Evolutionary conservation across 2,113 vertebrate species (phyloP).

Genomic region (Cochlearius cochlearius): DNA sequence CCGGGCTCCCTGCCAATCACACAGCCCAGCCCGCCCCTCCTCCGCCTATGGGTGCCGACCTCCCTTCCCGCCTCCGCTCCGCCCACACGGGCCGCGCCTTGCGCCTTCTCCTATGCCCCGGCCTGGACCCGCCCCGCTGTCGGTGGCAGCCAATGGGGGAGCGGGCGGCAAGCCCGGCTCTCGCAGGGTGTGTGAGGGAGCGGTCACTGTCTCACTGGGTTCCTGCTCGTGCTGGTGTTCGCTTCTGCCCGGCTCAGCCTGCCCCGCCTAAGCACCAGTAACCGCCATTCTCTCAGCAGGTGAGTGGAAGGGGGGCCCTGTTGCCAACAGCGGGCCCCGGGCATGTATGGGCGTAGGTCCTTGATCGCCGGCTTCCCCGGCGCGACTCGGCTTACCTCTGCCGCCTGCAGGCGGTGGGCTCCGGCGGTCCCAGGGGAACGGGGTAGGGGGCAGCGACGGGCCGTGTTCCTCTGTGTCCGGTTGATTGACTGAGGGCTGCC

Average conservation of each 20-base stretch:
- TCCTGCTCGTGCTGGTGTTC: rapidly evolving
- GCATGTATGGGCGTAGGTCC: too few relatives aligned
- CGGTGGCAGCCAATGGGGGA: background rate
- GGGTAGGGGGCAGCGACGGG: background rate
- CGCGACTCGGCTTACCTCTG: background rate
- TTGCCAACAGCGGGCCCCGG: too few relatives aligned
- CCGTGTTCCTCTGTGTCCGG: background rate
- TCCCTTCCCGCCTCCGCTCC: background rate
- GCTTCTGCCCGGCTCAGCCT: rapidly evolving
- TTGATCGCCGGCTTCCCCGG: background rate
- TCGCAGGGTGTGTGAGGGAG: background rate
- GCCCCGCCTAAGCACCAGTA: background rate
- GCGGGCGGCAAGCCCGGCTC: background rate
- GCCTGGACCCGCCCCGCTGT: background rate
- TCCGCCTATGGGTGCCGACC: background rate
- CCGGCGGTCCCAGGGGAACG: background rate
- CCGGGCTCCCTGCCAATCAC: background rate
- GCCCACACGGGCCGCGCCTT: background rate
- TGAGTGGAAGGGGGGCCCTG: background rate
- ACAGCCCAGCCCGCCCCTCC: background rate
- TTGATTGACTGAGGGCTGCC: background rate
- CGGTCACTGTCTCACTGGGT: rapidly evolving
- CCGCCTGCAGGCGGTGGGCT: background rate
- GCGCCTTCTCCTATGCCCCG: too few relatives aligned
- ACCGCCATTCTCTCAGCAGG: background rate